A percentile compares a stretch with the other conserved stretches of the same genome.
Conservation (phyloP, 53 echinoderm and acorn worm species). For the Holothuria leucospilota region DNA sequence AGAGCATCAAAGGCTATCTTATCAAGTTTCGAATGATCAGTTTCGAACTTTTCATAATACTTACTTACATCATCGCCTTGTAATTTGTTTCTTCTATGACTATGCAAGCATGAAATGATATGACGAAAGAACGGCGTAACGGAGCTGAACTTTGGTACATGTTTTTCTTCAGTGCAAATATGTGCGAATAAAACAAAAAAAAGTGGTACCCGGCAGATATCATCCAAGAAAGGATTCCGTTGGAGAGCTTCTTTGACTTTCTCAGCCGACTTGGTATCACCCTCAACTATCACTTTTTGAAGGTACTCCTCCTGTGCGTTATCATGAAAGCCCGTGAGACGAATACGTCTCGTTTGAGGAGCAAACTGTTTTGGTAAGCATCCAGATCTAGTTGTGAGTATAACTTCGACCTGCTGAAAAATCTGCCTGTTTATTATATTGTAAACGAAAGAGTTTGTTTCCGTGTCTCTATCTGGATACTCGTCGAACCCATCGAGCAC, state of each 20-base stretch:
- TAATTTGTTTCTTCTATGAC: background rate
- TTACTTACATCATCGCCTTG: background rate
- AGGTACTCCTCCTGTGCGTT: background rate
- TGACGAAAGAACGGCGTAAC: background rate
- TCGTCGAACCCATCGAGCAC: conserved; percentile 27
- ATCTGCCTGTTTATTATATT: background rate
- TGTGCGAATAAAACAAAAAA: conserved; percentile 9
- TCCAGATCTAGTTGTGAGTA: background rate
- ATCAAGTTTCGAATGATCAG: background rate
- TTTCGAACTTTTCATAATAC: background rate
- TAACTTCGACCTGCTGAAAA: conserved; percentile 8
- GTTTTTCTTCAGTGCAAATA: background rate
- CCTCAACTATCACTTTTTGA: background rate
- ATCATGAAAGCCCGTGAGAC: background rate
- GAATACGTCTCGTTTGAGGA: background rate
- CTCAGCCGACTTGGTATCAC: no score
- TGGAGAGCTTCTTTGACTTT: conserved; percentile 20
- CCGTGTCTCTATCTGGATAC: background rate
- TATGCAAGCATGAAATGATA: background rate
- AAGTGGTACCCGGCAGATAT: conserved; percentile 4
- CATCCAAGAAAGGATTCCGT: background rate
- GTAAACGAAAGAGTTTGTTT: background rate
- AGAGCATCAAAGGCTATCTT: conserved; percentile 1
- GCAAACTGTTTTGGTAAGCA: background rate
- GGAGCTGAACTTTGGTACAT: background rate